These are phyloP conservation scores for Laticauda colubrina DNA, from an alignment of 2,113 vertebrate species.

Conservation along the genomic window DNA sequence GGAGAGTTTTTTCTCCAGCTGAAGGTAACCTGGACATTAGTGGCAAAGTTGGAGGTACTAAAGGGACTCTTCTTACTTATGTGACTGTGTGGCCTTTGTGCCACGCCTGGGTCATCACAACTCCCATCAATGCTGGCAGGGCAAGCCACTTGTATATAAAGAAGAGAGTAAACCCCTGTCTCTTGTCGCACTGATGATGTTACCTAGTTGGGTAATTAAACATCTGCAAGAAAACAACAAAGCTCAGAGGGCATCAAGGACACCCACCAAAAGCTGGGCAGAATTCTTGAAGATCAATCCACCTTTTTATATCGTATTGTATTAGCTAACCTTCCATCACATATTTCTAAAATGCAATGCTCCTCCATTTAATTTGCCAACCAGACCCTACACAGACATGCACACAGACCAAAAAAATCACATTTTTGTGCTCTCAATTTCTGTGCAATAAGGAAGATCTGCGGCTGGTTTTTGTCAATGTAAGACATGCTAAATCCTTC, in stretches of 20 bases:
- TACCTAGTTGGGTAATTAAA: neutral
- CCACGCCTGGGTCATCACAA: too few species aligned
- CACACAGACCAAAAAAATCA: slow-evolving; percentile 23
- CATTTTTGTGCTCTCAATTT: neutral
- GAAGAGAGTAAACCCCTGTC: neutral
- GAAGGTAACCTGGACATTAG: too few species aligned
- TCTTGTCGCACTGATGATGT: neutral
- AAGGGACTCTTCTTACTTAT: too few species aligned
- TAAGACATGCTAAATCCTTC: slow-evolving; percentile 57
- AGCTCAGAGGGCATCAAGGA: neutral
- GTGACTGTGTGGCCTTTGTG: too few species aligned
- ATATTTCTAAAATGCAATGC: neutral
- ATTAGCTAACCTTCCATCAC: neutral
- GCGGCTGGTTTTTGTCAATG: slow-evolving; percentile 55
- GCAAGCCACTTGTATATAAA: neutral
- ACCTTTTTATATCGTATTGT: neutral
- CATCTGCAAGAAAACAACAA: neutral
- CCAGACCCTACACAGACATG: neutral
- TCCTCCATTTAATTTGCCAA: neutral
- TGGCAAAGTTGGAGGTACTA: too few species aligned
- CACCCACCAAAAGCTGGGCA: neutral
- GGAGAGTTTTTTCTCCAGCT: too few species aligned
- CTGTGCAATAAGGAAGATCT: slow-evolving; percentile 22
- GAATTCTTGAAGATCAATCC: neutral
- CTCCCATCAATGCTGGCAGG: neutral